A percentile compares a stretch with the other conserved stretches of the same genome.
Conservation (phyloP, 2,888 invertebrate genomes). For the Apodemia mormo region DNA sequence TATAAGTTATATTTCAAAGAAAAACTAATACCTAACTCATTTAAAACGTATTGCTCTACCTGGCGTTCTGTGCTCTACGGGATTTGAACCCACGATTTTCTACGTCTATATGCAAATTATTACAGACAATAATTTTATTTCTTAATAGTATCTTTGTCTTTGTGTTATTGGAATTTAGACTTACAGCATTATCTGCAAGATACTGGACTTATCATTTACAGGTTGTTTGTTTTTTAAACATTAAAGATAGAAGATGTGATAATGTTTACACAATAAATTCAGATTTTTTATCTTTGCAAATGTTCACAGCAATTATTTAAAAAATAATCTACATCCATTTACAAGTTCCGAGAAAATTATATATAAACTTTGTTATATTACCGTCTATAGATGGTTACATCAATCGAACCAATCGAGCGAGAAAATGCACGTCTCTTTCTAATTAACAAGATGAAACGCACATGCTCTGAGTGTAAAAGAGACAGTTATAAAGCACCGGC, state of each 20-base stretch:
- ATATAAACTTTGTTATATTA: conserved; percentile 23
- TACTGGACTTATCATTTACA: not conserved
- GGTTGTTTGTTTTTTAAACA: not conserved
- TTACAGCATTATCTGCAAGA: not conserved
- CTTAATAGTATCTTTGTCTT: too few species aligned
- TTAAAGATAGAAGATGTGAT: not conserved
- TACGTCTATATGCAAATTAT: too few species aligned
- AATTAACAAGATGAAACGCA: conserved; percentile 26
- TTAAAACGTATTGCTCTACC: too few species aligned
- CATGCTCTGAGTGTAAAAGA: conserved; percentile 41
- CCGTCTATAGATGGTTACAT: conserved; percentile 33
- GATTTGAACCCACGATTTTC: too few species aligned
- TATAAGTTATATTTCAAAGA: too few species aligned
- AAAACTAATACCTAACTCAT: too few species aligned
- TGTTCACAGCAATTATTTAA: conserved; percentile 21
- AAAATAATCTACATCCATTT: conserved; percentile 26
- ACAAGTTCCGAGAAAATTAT: conserved; percentile 33
- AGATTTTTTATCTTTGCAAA: conserved; percentile 17
- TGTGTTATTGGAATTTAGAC: not conserved
- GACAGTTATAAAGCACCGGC: conserved; percentile 52
- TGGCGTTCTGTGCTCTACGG: too few species aligned
- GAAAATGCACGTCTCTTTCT: conserved; percentile 54
- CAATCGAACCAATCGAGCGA: conserved; percentile 63
- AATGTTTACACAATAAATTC: conserved; percentile 13
- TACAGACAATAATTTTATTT: too few species aligned